A percentile compares a stretch with the other conserved stretches of the same genome.
These are phyloP conservation scores for Cylas formicarius DNA, from an alignment of 1,140 invertebrate genomes.

Conservation along the genomic window DNA sequence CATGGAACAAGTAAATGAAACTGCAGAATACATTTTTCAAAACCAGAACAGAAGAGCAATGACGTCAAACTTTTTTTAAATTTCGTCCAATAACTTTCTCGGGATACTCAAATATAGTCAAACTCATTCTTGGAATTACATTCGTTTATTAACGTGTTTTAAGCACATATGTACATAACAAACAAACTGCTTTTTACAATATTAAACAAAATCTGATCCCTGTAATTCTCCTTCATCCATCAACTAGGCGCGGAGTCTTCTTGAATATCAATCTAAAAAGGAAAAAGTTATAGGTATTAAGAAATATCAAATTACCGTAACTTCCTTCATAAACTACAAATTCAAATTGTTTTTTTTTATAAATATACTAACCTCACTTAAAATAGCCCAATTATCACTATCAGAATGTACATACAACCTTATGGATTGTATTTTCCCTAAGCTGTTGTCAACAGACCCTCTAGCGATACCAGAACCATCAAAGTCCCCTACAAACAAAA, in stretches of 20 bases:
- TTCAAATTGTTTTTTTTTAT: background rate
- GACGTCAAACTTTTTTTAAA: no score
- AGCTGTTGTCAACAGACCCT: conserved; percentile 55
- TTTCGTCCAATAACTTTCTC: no score
- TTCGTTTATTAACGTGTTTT: no score
- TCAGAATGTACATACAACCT: conserved; percentile 70
- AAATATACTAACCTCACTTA: conserved; percentile 69
- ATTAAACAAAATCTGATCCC: no score
- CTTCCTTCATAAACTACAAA: background rate
- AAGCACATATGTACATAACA: no score
- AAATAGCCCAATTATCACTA: conserved; percentile 83
- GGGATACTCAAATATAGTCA: no score
- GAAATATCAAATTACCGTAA: conserved; percentile 3
- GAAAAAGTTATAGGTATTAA: background rate
- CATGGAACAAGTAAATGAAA: no score
- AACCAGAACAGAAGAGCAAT: no score
- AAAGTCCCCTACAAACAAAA: conserved; percentile 53
- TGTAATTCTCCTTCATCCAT: no score
- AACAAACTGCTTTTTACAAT: no score
- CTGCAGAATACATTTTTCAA: no score
- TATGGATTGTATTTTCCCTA: conserved; percentile 63
- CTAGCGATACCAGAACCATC: conserved; percentile 73
- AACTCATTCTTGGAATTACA: no score
- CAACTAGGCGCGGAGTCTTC: conserved; percentile 36
- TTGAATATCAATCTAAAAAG: conserved; percentile 38